Base-by-base conservation (phyloP, 2,888 invertebrate species). In the Sarcophaga carnaria region DNA sequence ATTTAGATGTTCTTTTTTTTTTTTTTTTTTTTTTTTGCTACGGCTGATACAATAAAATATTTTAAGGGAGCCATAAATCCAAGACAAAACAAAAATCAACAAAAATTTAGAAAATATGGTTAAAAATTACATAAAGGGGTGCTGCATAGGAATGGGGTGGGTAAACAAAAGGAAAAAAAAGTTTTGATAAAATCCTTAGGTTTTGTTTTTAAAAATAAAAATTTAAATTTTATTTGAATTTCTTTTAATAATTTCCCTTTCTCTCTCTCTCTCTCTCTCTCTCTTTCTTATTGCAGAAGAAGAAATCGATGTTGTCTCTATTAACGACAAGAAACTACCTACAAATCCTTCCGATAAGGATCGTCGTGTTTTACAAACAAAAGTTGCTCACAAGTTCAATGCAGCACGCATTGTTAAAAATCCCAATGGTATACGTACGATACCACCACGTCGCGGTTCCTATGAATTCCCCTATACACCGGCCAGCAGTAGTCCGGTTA, bases 281-380 rank as follows among this genome's bases (percentile, higher is more conserved):
- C 4, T 83, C 64, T 64, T 11, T 78, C n/a, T 87, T 72, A 47
- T 86, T 90, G 71, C 90, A 93, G 93, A 93, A 89, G 97, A 97
- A 94, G 97, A 97, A 95, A 97, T 97, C 91, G 97, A 97, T 92
- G 97, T 97, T 78, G 97, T 97, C 77, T 96, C 96, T 0, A 94
- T 96, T 88, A 95, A 95, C 87, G 95, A 95, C 85, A 94, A 94
- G 88, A 92, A 90, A 90, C 92, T 96, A 74, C 96, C 97, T 47
- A 96, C 95, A 85, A 95, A 96, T 92, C 96, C 97, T 17, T 96
- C 96, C 25, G 95, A 94, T 54, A 95, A 95, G 88, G 96, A 96
- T 92, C 95, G 96, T 83, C 95, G 96, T 87, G 95, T 95, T 87
- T 94, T 94, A 4, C 96, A 95, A 93, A 94, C 94, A 78, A 94